A percentile compares a stretch with the other conserved stretches of the same genome.
These are phyloP conservation scores for Ctenomys sociabilis DNA, from an alignment of 2,113 vertebrate genomes.

Conservation along the genomic window DNA sequence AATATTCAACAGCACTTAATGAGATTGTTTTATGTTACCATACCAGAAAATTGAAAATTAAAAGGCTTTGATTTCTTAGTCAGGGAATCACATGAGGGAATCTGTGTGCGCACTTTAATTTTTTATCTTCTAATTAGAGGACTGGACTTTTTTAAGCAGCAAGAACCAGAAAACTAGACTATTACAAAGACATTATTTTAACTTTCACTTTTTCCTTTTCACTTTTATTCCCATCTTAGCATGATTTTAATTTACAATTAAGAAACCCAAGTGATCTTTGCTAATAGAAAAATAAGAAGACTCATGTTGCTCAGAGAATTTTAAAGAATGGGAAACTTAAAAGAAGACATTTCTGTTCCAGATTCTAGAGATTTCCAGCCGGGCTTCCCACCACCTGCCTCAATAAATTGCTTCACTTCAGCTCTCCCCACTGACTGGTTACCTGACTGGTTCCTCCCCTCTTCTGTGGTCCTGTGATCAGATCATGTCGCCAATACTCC, in stretches of 20 bases:
- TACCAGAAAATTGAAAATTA: conserved; percentile 71
- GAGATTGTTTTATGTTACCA: conserved; percentile 75
- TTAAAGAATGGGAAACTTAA: neutral
- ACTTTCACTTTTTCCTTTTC: neutral
- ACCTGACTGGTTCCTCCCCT: neutral
- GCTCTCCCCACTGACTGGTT: accelerated
- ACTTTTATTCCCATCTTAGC: conserved; percentile 47
- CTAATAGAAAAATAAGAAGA: conserved; percentile 18
- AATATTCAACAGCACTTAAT: conserved; percentile 57
- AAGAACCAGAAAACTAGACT: conserved; percentile 4
- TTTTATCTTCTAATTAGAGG: conserved; percentile 72
- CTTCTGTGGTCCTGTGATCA: accelerated
- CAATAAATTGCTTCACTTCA: neutral
- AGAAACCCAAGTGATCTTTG: conserved; percentile 41
- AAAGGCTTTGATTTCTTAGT: conserved; percentile 75
- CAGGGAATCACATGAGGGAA: conserved; percentile 57
- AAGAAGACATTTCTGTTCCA: neutral
- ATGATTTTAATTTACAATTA: conserved; percentile 66
- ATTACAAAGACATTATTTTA: conserved; percentile 54
- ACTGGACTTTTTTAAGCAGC: conserved; percentile 13
- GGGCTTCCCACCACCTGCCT: accelerated
- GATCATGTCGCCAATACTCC: neutral
- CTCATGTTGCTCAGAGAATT: neutral
- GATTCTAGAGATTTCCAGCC: neutral
- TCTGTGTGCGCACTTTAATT: conserved; percentile 33